Percentiles rank a stretch among this genome's conserved stretches.
Conservation (phyloP, 2,888 invertebrate genomes). For the Imbricaverruca yamaguchii region DNA sequence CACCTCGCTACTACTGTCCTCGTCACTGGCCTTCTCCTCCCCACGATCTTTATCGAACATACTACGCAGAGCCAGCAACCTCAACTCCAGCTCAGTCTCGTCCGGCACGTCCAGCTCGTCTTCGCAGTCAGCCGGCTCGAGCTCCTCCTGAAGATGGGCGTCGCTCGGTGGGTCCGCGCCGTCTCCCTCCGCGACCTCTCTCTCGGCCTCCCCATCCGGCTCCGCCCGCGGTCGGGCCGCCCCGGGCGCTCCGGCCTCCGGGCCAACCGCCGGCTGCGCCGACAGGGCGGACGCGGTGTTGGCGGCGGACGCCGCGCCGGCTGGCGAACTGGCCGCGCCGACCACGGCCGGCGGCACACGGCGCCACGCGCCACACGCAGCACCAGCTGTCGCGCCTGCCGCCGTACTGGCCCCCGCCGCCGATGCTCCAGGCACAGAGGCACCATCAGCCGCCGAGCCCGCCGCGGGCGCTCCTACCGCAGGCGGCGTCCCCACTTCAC, state of each 20-base stretch:
- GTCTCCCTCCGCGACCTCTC: neutral
- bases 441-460: too few species aligned
- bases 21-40: neutral
- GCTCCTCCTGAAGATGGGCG: neutral
- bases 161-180: neutral
- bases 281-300: too few species aligned
- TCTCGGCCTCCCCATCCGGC: neutral
- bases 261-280: too few species aligned
- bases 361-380: too few species aligned
- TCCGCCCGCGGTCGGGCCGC: neutral
- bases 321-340: too few species aligned
- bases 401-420: too few species aligned
- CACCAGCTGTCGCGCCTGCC: too few species aligned
- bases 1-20: neutral
- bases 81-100: constrained; percentile 13
- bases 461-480: too few species aligned
- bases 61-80: neutral
- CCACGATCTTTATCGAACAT: neutral
- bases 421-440: too few species aligned
- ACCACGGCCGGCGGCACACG: too few species aligned
- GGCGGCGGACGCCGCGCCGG: neutral
- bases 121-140: neutral
- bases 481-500: too few species aligned
- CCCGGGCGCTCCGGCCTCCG: neutral
- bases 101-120: neutral